Evolutionary conservation across 2,797 vertebrate species (phyloP), one percentile per base, ranked within the genome.

Genomic region (Hippoglossus hippoglossus): DNA sequence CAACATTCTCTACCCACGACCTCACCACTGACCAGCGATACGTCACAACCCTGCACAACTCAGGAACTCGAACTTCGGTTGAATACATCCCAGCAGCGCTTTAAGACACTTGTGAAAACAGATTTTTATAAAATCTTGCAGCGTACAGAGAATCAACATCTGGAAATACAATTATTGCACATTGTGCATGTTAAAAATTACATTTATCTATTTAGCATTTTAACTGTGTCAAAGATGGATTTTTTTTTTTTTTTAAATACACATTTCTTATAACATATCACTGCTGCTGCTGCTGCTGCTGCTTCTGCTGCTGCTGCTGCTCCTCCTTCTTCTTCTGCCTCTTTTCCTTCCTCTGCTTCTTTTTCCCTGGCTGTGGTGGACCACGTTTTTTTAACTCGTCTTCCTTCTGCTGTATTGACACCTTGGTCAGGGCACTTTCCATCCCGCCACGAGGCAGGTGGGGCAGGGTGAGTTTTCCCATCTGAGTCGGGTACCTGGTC

Each of bases 401-500:
- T 70, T 85, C 85, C 21, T 64, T 60, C 80, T 87, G 83, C 78
- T 95, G 91, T 56, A 78, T 92, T 71, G 92, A 92, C 50, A 98
- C 61, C 0, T 88, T 94, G 78, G 86, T 86, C 24, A 98, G 58
- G 10, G 97, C 97, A 2, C 94, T 95, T 83, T 95, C 90, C 2
- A 77, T 86, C 11, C 24, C 83, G 4, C 78, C 51, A 0, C 52
- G 39, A 34, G 92, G 87, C 8, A 93, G 54, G 34, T 81, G 28
- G 25, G 94, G 92, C 77, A 95, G 64, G 0, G 91, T 85, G 0
- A 96, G 92, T 80, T 89, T 96, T 71, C 98, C 98, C 84, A 96
- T 96, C 83, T 99, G 95, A 16, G 98, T 99, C 1, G 98, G 98
- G 58, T 99, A 99, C 84, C 93, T 98, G 54, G 97, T 98, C 86